A percentile compares a stretch with the other conserved stretches of the same genome.
phyloP scores from a whole-genome alignment of 92 coral and sea anemone genomes.

The Blastomussa wellsi region DNA sequence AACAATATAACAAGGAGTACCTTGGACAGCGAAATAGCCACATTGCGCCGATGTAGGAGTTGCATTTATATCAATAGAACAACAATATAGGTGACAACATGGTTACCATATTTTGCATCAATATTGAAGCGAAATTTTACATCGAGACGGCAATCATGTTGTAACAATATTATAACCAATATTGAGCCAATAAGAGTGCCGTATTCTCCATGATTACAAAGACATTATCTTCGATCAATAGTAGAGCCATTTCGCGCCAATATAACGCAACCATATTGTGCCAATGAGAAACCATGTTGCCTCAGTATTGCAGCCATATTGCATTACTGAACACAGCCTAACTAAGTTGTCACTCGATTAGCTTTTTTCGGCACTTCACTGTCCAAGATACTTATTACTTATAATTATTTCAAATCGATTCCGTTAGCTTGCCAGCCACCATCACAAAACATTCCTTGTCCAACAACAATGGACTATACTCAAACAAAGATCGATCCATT shows the following conservation, averaged over 20 bases:
- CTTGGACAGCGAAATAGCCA: constrained; percentile 13
- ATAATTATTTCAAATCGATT: constrained; percentile 7
- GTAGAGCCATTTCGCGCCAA: neutral
- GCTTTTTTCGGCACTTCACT: neutral
- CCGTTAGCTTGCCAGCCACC: constrained; percentile 1
- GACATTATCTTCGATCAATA: too few species aligned
- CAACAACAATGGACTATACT: neutral
- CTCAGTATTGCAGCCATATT: neutral
- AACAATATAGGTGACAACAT: too few species aligned
- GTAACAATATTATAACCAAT: neutral
- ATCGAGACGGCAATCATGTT: neutral
- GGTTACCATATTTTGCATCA: too few species aligned
- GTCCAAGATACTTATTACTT: neutral
- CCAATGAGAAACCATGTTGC: neutral
- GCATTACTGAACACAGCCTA: neutral
- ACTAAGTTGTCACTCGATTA: neutral
- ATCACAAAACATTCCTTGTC: constrained; percentile 18
- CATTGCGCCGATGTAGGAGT: neutral
- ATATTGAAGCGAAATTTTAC: neutral
- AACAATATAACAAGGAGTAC: constrained; percentile 18
- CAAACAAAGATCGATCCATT: neutral
- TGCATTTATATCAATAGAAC: neutral
- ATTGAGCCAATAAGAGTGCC: neutral
- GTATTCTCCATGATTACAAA: neutral
- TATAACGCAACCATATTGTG: neutral